These are phyloP conservation scores for Bolinopsis microptera DNA, from an alignment of 37 sponge, comb jelly and placozoan genomes.

Conservation along the genomic window DNA sequence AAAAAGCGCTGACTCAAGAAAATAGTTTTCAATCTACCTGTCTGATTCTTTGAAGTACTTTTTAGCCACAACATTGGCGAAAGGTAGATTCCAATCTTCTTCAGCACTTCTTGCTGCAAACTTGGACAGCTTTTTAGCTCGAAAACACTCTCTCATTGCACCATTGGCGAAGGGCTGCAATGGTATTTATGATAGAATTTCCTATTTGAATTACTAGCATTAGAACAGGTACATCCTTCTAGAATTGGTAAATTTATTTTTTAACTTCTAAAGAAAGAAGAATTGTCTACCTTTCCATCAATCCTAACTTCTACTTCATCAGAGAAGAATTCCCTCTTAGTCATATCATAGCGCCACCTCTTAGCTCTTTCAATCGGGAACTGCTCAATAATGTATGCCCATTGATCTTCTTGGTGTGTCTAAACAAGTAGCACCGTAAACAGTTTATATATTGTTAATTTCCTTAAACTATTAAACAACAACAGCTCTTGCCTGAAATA, in stretches of 20 bases:
- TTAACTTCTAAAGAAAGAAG: too few species aligned
- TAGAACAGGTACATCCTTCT: too few species aligned
- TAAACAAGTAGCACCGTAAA: background rate
- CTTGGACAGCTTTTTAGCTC: slow-evolving; percentile 91
- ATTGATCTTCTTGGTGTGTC: background rate
- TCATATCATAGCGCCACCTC: slow-evolving; percentile 25
- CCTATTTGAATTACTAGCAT: too few species aligned
- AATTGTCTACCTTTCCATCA: slow-evolving; percentile 79
- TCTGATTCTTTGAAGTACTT: slow-evolving; percentile 74
- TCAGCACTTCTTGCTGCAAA: slow-evolving; percentile 75
- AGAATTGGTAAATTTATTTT: too few species aligned
- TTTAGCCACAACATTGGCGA: slow-evolving; percentile 88
- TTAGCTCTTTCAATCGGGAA: background rate
- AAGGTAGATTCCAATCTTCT: slow-evolving; percentile 68
- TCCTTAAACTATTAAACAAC: too few species aligned
- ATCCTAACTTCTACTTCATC: slow-evolving; percentile 81
- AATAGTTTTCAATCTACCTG: too few species aligned
- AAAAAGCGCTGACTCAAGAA: too few species aligned
- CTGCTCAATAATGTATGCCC: slow-evolving; percentile 22
- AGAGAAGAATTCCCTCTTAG: background rate
- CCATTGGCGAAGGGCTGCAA: slow-evolving; percentile 85
- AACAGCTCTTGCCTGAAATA: too few species aligned
- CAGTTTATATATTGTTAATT: background rate
- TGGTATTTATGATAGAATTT: background rate
- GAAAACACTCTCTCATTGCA: slow-evolving; percentile 89